These are phyloP conservation scores for Poecilia gillii DNA, from an alignment of 2,797 vertebrate species.

Conservation along the genomic window DNA sequence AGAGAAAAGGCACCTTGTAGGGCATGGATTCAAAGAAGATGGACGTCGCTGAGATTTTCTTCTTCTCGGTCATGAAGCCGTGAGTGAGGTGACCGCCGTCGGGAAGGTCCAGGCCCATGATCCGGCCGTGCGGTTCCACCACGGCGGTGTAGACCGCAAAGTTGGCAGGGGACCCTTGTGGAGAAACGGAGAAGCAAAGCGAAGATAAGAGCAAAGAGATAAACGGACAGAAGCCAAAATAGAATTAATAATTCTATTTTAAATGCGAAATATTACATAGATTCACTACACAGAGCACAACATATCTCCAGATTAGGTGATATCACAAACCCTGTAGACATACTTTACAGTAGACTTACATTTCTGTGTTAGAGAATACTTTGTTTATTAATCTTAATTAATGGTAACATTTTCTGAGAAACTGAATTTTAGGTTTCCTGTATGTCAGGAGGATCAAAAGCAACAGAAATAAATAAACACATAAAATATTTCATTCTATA, in stretches of 20 bases:
- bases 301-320: neutral
- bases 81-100: conserved; percentile 97
- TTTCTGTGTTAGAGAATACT: neutral
- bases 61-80: conserved; percentile 98
- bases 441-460: neutral
- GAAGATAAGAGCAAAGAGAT: neutral
- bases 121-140: conserved; percentile 94
- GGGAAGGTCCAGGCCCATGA: conserved; percentile 97
- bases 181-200: conserved; percentile 7
- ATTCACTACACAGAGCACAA: neutral
- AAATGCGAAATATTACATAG: neutral
- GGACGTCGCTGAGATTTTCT: conserved; percentile 96
- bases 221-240: neutral
- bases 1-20: conserved; percentile 86
- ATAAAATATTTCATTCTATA: neutral
- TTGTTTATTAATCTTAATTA: neutral
- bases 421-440: neutral
- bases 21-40: conserved; percentile 99
- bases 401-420: neutral
- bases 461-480: neutral
- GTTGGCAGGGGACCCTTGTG: conserved; percentile 92
- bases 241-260: neutral
- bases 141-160: conserved; percentile 94
- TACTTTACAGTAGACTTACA: neutral
- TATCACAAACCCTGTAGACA: neutral